These are phyloP conservation scores for Leptopilina clavipes DNA, from an alignment of 1,140 invertebrate species.

Conservation along the genomic window DNA sequence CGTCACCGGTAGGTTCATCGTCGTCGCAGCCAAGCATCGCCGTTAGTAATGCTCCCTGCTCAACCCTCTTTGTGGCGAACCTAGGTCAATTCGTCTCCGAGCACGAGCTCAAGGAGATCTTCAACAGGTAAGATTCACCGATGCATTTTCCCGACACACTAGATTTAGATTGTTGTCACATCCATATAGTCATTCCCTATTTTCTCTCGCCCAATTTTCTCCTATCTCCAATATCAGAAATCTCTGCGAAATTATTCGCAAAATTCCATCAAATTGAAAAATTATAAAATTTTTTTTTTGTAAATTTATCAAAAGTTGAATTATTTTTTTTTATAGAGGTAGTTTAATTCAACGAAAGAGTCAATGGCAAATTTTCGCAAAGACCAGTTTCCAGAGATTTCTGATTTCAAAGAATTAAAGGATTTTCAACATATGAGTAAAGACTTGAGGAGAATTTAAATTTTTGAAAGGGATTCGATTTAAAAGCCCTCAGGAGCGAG, in stretches of 20 bases:
- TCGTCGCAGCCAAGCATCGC: constrained; percentile 81
- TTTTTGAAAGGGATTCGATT: not conserved
- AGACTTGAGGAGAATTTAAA: not conserved
- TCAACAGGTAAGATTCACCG: constrained; percentile 87
- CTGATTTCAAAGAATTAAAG: not conserved
- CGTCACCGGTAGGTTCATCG: constrained; percentile 89
- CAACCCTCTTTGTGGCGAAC: constrained; percentile 97
- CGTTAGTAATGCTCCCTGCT: constrained; percentile 88
- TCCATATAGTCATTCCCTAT: not conserved
- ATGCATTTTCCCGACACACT: constrained; percentile 14
- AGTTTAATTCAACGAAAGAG: no score
- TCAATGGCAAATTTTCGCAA: no score
- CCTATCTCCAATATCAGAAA: not conserved
- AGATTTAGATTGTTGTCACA: constrained; percentile 14
- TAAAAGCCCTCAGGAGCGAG: not conserved
- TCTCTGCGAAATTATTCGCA: not conserved
- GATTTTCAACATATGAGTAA: not conserved
- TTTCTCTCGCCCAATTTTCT: constrained; percentile 17
- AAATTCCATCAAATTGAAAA: not conserved
- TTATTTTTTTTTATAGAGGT: no score
- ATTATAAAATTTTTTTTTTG: not conserved
- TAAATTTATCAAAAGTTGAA: no score
- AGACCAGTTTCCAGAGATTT: not conserved
- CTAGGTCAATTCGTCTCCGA: constrained; percentile 96
- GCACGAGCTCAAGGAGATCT: constrained; percentile 97